Conservation (phyloP, 2,888 invertebrate genomes). For the Dicroscelio sp. region DNA sequence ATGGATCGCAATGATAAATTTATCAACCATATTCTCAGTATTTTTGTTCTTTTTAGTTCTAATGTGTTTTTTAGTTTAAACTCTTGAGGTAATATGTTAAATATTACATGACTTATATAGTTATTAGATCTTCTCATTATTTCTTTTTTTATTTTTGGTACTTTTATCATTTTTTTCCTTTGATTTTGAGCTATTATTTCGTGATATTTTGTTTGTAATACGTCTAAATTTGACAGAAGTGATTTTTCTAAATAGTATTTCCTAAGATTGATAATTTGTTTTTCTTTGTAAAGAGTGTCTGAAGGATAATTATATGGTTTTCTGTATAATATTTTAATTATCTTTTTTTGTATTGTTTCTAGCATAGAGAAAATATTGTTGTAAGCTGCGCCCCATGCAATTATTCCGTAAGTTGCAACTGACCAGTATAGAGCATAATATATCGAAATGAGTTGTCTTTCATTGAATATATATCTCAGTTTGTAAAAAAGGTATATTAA, state of each 20-base stretch:
- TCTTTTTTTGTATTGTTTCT: too few relatives aligned
- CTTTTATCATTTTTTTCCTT: neutral
- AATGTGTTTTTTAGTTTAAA: neutral
- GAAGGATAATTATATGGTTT: neutral
- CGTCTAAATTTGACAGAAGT: neutral
- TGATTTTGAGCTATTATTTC: neutral
- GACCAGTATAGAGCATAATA: too few relatives aligned
- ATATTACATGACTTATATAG: neutral
- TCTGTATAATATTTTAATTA: too few relatives aligned
- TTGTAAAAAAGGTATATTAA: neutral
- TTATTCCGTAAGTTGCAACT: too few relatives aligned
- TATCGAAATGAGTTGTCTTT: neutral
- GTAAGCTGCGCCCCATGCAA: too few relatives aligned
- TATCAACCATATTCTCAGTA: neutral
- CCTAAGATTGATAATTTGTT: neutral
- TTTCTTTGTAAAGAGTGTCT: neutral
- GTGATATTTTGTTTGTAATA: neutral
- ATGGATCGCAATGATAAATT: neutral
- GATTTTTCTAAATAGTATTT: conserved; percentile 3
- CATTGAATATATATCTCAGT: neutral
- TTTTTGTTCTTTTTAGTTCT: neutral
- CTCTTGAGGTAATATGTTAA: neutral
- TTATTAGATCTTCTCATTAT: neutral
- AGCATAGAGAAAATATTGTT: too few relatives aligned
- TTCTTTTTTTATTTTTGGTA: neutral